A percentile compares a stretch with the other conserved stretches of the same genome.
Evolutionary conservation across 2,888 invertebrate genomes (phyloP).

Genomic region (Amblyjoppa fuscipennis): DNA sequence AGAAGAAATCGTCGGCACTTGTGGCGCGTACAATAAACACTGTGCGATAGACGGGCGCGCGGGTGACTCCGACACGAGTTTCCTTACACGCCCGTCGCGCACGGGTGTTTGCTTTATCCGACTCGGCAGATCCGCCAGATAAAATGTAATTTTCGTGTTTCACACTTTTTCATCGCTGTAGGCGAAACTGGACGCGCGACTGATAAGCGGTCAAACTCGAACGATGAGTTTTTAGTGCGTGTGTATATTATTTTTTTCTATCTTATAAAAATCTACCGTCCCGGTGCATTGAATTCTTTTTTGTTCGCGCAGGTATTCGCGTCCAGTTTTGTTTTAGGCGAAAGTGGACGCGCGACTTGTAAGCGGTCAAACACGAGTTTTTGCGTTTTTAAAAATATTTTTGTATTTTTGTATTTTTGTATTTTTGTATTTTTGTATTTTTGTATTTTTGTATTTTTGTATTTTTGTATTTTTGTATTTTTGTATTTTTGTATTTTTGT

Average conservation of each 20-base stretch:
- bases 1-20: constrained; percentile 44
- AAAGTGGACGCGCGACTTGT: constrained; percentile 15
- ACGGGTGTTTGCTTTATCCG: constrained; percentile 69
- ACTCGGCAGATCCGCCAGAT: constrained; percentile 65
- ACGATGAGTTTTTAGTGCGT: background rate
- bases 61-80: constrained; percentile 34
- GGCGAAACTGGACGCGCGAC: constrained; percentile 32
- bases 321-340: constrained; percentile 24
- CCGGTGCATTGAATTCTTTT: constrained; percentile 7
- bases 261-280: background rate
- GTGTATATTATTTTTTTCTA: background rate
- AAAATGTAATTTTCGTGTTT: constrained; percentile 72
- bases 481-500: too few relatives aligned
- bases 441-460: too few relatives aligned
- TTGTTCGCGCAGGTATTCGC: background rate
- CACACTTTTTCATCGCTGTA: constrained; percentile 66
- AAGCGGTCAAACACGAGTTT: background rate
- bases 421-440: too few relatives aligned
- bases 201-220: background rate
- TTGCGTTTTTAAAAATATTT: too few relatives aligned
- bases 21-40: constrained; percentile 17
- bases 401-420: too few relatives aligned
- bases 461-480: too few relatives aligned
- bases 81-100: constrained; percentile 57
- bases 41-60: background rate